phyloP scores from a whole-genome alignment of 2,797 vertebrate genomes.

The Toxotes lorentzi region DNA sequence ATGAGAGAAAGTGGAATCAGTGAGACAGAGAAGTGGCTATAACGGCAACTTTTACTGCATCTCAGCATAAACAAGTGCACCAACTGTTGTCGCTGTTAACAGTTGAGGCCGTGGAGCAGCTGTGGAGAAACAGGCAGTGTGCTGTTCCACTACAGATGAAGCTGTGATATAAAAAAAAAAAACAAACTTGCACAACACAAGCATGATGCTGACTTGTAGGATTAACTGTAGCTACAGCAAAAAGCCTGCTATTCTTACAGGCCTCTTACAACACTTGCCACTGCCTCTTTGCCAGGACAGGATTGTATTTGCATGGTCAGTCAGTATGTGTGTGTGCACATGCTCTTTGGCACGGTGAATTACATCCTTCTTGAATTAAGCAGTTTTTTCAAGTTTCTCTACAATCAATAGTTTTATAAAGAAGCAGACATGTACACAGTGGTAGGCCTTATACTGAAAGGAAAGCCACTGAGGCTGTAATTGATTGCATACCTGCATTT shows the following conservation, averaged over 20 bases:
- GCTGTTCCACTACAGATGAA: constrained; percentile 37
- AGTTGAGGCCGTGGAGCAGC: constrained; percentile 48
- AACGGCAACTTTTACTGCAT: constrained; percentile 51
- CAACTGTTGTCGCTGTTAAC: constrained; percentile 59
- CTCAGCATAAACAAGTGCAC: constrained; percentile 53
- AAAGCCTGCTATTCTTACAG: constrained; percentile 1
- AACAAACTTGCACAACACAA: constrained; percentile 44
- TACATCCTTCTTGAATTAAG: constrained; percentile 31
- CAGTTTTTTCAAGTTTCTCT: constrained; percentile 25
- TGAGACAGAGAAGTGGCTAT: constrained; percentile 24
- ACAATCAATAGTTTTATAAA: constrained; percentile 57
- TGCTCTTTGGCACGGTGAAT: background rate
- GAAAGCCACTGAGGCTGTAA: constrained; percentile 42
- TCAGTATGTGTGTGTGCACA: background rate
- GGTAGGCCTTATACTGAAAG: background rate
- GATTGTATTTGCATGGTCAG: background rate
- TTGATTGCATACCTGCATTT: constrained; percentile 61
- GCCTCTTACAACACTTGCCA: background rate
- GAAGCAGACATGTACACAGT: constrained; percentile 21
- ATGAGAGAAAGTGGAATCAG: constrained; percentile 9
- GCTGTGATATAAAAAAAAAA: constrained; percentile 39
- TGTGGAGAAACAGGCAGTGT: constrained; percentile 36
- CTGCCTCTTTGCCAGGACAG: background rate
- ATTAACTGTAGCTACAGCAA: constrained; percentile 14
- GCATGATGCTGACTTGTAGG: constrained; percentile 35